phyloP scores from a whole-genome alignment of 2,797 vertebrate genomes.

The Microcaecilia unicolor region DNA sequence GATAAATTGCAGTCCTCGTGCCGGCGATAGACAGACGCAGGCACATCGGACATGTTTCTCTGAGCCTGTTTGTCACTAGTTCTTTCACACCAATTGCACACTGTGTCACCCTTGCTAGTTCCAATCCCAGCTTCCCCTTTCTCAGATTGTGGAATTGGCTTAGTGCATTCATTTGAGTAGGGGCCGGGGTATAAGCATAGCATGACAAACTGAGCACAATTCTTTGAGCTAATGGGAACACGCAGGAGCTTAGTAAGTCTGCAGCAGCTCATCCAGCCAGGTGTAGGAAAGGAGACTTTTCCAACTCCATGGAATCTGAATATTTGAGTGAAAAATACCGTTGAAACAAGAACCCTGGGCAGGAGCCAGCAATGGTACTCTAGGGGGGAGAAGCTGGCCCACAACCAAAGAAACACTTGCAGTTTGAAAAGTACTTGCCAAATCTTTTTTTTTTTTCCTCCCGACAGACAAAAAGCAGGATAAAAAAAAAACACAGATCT shows the following conservation, averaged over 20 bases:
- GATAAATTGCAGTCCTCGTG: conserved; percentile 29
- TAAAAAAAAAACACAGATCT: no score
- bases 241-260: neutral
- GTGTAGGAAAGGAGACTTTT: neutral
- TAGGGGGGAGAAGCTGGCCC: neutral
- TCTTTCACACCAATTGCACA: neutral
- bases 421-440: neutral
- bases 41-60: neutral
- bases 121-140: neutral
- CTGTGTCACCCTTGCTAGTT: no score
- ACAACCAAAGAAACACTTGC: neutral
- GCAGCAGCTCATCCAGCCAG: neutral
- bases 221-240: neutral
- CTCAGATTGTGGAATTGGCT: no score
- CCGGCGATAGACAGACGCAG: conserved; percentile 19
- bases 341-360: neutral
- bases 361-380: neutral
- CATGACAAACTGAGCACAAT: neutral
- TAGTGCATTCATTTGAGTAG: no score
- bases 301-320: neutral
- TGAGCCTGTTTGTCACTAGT: conserved; percentile 9
- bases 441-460: neutral
- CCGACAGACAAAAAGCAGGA: conserved; percentile 4
- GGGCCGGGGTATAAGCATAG: conserved; percentile 7
- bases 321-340: neutral